Percentiles rank a stretch among this genome's conserved stretches.
Evolutionary conservation across 1,140 invertebrate species (phyloP).

Genomic region (Pollicipes pollicipes): DNA sequence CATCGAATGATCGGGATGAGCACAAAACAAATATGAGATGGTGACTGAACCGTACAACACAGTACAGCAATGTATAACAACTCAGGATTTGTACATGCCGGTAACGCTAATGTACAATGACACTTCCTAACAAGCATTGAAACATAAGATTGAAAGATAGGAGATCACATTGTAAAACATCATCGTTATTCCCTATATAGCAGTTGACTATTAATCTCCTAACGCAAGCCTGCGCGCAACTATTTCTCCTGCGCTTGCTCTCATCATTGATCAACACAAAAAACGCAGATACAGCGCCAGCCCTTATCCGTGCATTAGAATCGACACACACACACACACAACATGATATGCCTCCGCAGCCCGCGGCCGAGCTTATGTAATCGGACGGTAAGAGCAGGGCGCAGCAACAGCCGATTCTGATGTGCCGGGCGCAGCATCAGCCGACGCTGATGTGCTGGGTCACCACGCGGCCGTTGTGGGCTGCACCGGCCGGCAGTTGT

Average conservation of each 20-base stretch:
- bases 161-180: neutral
- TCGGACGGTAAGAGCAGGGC: too few species aligned
- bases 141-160: neutral
- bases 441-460: neutral
- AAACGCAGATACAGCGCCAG: neutral
- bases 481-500: conserved; percentile 26
- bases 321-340: too few species aligned
- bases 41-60: neutral
- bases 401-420: too few species aligned
- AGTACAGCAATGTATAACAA: too few species aligned
- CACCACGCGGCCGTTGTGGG: conserved; percentile 17
- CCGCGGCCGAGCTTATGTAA: too few species aligned
- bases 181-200: neutral
- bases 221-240: too few species aligned
- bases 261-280: neutral
- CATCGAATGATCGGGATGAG: neutral
- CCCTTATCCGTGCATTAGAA: too few species aligned
- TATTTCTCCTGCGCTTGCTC: neutral
- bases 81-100: too few species aligned
- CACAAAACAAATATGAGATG: neutral
- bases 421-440: neutral
- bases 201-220: too few species aligned
- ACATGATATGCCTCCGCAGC: too few species aligned
- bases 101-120: too few species aligned
- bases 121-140: neutral